These are phyloP conservation scores for Antrozous pallidus DNA, from an alignment of 2,797 vertebrate species.

Conservation along the genomic window DNA sequence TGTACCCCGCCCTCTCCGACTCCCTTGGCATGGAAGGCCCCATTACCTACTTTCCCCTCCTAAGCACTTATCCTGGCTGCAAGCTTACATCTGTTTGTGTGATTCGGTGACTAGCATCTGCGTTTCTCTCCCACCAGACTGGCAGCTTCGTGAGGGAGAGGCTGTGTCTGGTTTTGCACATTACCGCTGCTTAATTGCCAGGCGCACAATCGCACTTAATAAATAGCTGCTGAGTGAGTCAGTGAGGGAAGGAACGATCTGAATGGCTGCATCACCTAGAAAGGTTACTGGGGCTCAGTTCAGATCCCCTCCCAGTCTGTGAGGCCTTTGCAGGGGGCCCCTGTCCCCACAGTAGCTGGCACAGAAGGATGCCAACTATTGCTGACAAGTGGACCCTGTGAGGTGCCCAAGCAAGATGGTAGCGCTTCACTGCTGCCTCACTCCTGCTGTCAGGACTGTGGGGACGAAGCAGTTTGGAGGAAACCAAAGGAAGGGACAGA, in stretches of 20 bases:
- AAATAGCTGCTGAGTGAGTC: too few relatives aligned
- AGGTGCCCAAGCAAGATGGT: background rate
- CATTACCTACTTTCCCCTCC: background rate
- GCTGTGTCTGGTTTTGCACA: background rate
- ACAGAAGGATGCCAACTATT: too few relatives aligned
- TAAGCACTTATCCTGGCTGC: fast-evolving
- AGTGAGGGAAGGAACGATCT: background rate
- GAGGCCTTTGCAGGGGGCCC: background rate
- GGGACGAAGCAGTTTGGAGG: fast-evolving
- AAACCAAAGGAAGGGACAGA: background rate
- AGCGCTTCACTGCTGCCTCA: background rate
- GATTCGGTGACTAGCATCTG: background rate
- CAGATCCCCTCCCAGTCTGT: background rate
- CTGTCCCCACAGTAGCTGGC: background rate
- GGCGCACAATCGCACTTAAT: background rate
- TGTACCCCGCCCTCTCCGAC: fast-evolving
- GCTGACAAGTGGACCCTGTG: fast-evolving
- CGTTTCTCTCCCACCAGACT: background rate
- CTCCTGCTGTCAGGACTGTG: too few relatives aligned
- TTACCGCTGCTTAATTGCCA: background rate
- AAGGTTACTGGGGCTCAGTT: background rate
- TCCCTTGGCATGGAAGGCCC: background rate
- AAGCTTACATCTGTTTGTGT: too few relatives aligned
- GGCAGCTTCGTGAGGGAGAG: background rate
- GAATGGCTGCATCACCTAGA: fast-evolving